Percentiles rank a stretch among this genome's conserved stretches.
Conservation (phyloP, 23 tunicate genomes). For the Botrylloides violaceus region DNA sequence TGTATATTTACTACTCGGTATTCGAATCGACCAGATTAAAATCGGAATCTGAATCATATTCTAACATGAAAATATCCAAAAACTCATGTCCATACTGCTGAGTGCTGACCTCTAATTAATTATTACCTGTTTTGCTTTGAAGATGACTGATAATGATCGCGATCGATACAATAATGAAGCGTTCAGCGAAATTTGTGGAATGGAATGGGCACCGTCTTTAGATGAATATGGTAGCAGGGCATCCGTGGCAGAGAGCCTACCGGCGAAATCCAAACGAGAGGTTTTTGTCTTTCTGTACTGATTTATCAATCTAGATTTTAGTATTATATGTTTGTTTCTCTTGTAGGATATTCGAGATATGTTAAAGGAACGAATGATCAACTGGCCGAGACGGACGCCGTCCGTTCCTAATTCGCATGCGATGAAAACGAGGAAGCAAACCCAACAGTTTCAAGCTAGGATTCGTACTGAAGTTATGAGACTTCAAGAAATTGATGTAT, state of each 20-base stretch:
- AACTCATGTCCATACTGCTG: too few relatives aligned
- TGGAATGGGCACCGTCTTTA: slow-evolving; percentile 85
- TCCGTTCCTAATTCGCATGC: neutral
- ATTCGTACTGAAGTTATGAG: slow-evolving; percentile 13
- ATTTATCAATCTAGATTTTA: too few relatives aligned
- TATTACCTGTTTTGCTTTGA: neutral
- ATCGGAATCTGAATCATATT: too few relatives aligned
- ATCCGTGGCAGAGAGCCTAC: slow-evolving; percentile 79
- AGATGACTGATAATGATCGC: slow-evolving; percentile 36
- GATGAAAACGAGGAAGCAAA: neutral
- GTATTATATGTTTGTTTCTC: neutral
- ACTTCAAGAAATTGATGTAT: neutral
- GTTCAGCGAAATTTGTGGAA: slow-evolving; percentile 51
- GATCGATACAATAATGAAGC: slow-evolving; percentile 66
- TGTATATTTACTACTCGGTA: too few relatives aligned
- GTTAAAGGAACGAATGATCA: neutral
- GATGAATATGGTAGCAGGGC: slow-evolving; percentile 84
- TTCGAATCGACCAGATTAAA: too few relatives aligned
- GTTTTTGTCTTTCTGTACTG: too few relatives aligned
- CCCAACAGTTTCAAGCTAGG: neutral
- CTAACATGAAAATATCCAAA: too few relatives aligned
- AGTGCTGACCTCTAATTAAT: too few relatives aligned
- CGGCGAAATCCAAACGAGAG: slow-evolving; percentile 57
- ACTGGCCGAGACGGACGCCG: slow-evolving; percentile 11
- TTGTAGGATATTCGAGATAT: slow-evolving; percentile 12